Conservation (phyloP, 2,113 vertebrate species). For the Ondatra zibethicus region DNA sequence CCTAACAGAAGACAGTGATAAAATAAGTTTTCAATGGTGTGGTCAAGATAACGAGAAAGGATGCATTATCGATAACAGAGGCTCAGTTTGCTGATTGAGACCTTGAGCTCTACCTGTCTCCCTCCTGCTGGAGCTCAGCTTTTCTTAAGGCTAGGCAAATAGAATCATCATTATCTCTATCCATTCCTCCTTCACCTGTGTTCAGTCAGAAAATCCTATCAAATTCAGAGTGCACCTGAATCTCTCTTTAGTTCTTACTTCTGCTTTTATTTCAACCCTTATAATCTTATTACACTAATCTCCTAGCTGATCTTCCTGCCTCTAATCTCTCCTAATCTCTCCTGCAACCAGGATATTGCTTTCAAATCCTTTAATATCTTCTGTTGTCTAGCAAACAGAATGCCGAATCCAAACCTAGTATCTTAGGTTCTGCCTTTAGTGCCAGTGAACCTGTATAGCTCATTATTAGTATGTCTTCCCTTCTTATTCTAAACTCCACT, state of each 20-base stretch:
- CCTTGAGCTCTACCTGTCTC: neutral
- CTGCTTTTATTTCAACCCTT: constrained; percentile 63
- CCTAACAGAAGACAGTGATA: neutral
- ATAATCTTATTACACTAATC: constrained; percentile 72
- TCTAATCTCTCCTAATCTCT: constrained; percentile 67
- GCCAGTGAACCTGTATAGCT: neutral
- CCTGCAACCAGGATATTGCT: constrained; percentile 53
- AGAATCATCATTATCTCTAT: neutral
- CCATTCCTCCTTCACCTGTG: neutral
- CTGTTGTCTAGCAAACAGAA: constrained; percentile 59
- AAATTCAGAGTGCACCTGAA: neutral
- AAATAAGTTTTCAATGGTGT: neutral
- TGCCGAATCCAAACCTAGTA: constrained; percentile 34
- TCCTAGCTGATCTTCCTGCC: constrained; percentile 50
- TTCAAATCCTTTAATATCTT: constrained; percentile 70
- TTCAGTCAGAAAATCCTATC: constrained; percentile 46
- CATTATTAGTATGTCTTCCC: neutral
- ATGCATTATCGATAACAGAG: neutral
- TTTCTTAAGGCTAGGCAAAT: neutral
- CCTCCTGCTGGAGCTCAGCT: neutral
- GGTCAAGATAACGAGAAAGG: constrained; percentile 13
- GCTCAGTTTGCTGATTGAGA: neutral
- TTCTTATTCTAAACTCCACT: neutral
- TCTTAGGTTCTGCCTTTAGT: neutral
- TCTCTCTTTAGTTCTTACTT: constrained; percentile 46